Conservation (phyloP, 2,797 vertebrate species). For the Setipinna tenuifilis region DNA sequence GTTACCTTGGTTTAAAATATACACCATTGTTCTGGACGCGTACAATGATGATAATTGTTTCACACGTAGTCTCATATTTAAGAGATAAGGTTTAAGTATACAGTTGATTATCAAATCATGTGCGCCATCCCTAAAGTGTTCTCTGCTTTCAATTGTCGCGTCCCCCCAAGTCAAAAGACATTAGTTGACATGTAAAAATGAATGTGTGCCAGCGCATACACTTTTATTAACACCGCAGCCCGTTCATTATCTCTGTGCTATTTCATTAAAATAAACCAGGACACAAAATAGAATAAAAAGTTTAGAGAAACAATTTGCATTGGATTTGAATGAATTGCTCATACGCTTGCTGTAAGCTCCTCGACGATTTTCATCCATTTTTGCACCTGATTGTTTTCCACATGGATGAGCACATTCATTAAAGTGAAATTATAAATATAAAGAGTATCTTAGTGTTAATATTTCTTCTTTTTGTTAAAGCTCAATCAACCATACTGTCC, state of each 20-base stretch:
- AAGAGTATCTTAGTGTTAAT: slow-evolving; percentile 87
- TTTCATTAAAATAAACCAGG: slow-evolving; percentile 76
- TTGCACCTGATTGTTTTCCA: slow-evolving; percentile 83
- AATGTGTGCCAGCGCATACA: slow-evolving; percentile 62
- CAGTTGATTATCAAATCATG: not conserved
- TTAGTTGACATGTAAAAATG: slow-evolving; percentile 45
- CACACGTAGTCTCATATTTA: not conserved
- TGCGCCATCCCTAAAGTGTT: not conserved
- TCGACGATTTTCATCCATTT: slow-evolving; percentile 77
- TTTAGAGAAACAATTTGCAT: slow-evolving; percentile 84
- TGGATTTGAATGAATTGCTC: slow-evolving; percentile 80
- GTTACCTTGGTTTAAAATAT: not conserved
- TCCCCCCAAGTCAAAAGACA: slow-evolving; percentile 58
- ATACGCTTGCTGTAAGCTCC: slow-evolving; percentile 80
- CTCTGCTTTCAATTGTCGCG: slow-evolving; percentile 6
- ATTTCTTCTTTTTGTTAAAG: slow-evolving; percentile 86
- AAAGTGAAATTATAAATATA: slow-evolving; percentile 87
- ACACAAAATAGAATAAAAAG: slow-evolving; percentile 81
- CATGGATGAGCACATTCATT: slow-evolving; percentile 86
- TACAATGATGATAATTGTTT: not conserved
- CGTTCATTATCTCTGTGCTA: slow-evolving; percentile 71
- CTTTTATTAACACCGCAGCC: slow-evolving; percentile 61
- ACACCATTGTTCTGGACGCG: not conserved
- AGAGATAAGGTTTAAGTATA: not conserved
- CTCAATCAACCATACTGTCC: slow-evolving; percentile 88